Percentiles rank a stretch among this genome's conserved stretches.
These are phyloP conservation scores for Uria lomvia DNA, from an alignment of 2,113 vertebrate species.

Conservation along the genomic window DNA sequence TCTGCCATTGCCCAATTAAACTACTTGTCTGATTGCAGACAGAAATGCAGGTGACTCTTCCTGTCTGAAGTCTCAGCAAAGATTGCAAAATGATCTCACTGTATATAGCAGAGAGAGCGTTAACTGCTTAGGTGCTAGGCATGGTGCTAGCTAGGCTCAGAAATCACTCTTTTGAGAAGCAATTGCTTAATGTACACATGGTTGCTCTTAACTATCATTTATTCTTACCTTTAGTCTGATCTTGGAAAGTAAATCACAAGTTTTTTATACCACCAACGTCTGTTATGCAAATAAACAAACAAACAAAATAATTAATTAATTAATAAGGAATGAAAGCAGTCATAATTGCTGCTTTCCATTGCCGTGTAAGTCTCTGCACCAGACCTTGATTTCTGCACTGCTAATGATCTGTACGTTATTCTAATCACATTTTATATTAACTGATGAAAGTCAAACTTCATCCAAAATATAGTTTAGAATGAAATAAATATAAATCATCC, in stretches of 20 bases:
- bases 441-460: neutral
- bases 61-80: neutral
- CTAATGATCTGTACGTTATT: neutral
- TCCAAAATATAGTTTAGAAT: neutral
- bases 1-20: conserved; percentile 34
- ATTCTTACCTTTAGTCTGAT: neutral
- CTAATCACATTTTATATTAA: neutral
- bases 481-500: neutral
- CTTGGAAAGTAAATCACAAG: neutral
- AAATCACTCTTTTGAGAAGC: neutral
- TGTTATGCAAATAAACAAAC: neutral
- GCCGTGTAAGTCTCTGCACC: neutral
- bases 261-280: neutral
- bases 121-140: neutral
- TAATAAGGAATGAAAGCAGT: neutral
- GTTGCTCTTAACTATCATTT: neutral
- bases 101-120: neutral
- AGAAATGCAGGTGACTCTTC: neutral
- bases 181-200: neutral
- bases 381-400: neutral
- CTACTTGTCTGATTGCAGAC: neutral
- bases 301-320: neutral
- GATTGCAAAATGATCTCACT: neutral
- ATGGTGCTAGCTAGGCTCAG: neutral
- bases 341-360: neutral